Conservation (phyloP, 2,888 invertebrate species). For the Cataglyphis cursor region DNA sequence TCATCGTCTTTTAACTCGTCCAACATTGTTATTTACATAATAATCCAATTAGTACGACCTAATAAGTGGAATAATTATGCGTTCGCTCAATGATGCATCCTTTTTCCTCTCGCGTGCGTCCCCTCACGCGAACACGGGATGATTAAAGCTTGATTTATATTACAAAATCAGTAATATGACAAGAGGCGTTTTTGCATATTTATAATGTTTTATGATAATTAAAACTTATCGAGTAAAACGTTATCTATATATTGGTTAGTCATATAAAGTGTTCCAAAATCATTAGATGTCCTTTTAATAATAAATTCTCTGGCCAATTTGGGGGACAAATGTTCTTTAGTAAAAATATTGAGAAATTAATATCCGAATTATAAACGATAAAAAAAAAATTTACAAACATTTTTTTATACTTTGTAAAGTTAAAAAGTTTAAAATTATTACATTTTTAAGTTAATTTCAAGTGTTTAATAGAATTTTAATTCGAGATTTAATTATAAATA, state of each 20-base stretch:
- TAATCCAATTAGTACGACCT: slow-evolving; percentile 22
- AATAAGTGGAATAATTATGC: slow-evolving; percentile 40
- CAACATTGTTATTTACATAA: slow-evolving; percentile 37
- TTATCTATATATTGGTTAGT: not conserved
- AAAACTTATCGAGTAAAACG: slow-evolving; percentile 1
- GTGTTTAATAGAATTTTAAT: not conserved
- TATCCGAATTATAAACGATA: not conserved
- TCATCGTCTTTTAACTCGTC: not conserved
- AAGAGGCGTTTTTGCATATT: not conserved
- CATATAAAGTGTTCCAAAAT: not conserved
- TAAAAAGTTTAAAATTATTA: not conserved
- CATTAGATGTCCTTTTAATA: not conserved
- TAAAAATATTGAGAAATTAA: not conserved
- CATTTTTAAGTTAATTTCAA: not conserved
- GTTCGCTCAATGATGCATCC: not conserved
- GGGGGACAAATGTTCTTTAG: not conserved
- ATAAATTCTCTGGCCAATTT: not conserved
- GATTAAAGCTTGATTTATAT: slow-evolving; percentile 13
- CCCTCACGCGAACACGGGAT: slow-evolving; percentile 19
- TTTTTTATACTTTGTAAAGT: not conserved
- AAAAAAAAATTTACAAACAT: not conserved
- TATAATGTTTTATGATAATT: not conserved
- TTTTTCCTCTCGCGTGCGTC: not conserved
- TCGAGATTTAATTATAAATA: not conserved
- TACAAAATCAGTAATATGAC: not conserved